A percentile compares a stretch with the other conserved stretches of the same genome.
Conservation (phyloP, 2,888 invertebrate species). For the Tetheella fluctuosa region DNA sequence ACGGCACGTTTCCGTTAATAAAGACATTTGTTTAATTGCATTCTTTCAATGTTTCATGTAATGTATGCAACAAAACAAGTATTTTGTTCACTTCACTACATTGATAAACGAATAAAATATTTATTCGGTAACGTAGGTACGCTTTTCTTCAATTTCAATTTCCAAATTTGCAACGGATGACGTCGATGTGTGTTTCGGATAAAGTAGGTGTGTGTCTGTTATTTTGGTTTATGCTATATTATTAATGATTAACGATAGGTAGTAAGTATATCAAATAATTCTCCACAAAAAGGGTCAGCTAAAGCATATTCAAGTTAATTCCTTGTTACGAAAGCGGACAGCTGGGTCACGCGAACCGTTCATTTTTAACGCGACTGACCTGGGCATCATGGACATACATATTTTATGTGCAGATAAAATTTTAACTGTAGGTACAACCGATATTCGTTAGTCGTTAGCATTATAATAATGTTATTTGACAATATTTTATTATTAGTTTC, state of each 20-base stretch:
- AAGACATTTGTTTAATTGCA: background rate
- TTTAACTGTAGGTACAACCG: too few relatives aligned
- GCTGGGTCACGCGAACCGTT: constrained; percentile 25
- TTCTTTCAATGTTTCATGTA: background rate
- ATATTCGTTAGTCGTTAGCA: background rate
- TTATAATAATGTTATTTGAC: background rate
- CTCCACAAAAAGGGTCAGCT: background rate
- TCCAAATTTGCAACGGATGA: too few relatives aligned
- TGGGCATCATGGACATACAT: constrained; percentile 11
- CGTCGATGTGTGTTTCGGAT: too few relatives aligned
- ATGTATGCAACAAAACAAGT: background rate
- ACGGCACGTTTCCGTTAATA: constrained; percentile 13
- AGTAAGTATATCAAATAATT: background rate
- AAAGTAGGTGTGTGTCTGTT: too few relatives aligned
- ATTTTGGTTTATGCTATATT: too few relatives aligned
- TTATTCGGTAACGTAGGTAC: too few relatives aligned
- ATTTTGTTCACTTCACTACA: background rate
- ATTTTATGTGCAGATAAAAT: background rate
- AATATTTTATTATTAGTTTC: too few relatives aligned
- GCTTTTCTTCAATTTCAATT: too few relatives aligned
- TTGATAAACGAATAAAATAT: too few relatives aligned
- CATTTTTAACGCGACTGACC: constrained; percentile 22
- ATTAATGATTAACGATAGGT: too few relatives aligned
- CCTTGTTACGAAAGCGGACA: constrained; percentile 12
- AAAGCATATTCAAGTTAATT: background rate